Conservation (phyloP, 2,113 vertebrate species). For the Dinomys branickii region DNA sequence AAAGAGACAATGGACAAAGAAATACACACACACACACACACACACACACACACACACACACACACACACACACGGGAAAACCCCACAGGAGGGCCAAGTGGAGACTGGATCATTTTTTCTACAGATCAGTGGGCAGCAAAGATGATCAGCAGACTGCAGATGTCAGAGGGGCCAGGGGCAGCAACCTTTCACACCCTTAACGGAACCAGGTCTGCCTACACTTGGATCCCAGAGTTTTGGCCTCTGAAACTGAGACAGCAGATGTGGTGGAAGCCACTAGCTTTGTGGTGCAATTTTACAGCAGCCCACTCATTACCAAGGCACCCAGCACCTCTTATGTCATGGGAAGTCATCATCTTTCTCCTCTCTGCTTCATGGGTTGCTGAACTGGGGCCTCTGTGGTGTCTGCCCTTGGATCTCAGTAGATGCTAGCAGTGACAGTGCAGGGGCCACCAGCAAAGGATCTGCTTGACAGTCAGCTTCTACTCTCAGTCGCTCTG, state of each 20-base stretch:
- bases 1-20: neutral
- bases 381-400: too few relatives aligned
- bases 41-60: neutral
- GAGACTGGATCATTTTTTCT: neutral
- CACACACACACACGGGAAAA: neutral
- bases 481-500: neutral
- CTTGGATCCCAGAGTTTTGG: neutral
- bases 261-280: neutral
- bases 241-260: neutral
- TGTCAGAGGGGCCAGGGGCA: neutral
- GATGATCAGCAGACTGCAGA: neutral
- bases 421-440: neutral
- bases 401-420: neutral
- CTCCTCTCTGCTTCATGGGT: neutral
- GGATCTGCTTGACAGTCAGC: neutral
- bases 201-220: neutral
- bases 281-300: too few relatives aligned
- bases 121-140: fast-evolving
- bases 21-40: neutral
- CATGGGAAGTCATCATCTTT: neutral
- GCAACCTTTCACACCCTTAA: fast-evolving
- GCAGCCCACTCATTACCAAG: neutral
- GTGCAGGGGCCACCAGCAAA: neutral
- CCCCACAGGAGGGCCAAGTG: neutral
- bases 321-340: neutral